phyloP scores from a whole-genome alignment of 2,797 vertebrate species.

The Hypotaenidia philippensis region DNA sequence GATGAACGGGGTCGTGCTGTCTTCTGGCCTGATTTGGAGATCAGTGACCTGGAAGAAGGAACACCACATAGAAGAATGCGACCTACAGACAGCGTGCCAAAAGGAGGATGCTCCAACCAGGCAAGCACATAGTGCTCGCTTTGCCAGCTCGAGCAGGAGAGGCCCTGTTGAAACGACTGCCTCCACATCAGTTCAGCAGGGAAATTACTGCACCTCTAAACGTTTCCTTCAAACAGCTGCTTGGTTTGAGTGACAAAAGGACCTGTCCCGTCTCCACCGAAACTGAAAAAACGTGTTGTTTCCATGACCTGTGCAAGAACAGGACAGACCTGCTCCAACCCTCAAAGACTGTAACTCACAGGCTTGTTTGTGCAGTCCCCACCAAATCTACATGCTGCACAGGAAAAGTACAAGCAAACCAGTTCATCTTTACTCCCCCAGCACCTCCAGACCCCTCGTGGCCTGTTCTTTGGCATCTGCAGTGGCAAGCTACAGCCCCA shows the following conservation, averaged over 20 bases:
- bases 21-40: constrained; percentile 33
- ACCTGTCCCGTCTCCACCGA: not conserved
- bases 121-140: not conserved
- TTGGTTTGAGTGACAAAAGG: not conserved
- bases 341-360: not conserved
- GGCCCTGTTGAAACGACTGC: not conserved
- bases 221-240: not conserved
- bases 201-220: not conserved
- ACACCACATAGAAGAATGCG: not conserved
- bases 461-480: not conserved
- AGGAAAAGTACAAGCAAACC: not conserved
- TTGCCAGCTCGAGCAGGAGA: not conserved
- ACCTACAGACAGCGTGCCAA: not conserved
- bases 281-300: not conserved
- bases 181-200: not conserved
- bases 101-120: not conserved
- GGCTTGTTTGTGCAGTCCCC: not conserved
- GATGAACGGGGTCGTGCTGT: constrained; percentile 5
- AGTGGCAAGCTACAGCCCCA: not conserved
- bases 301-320: not conserved
- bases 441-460: not conserved
- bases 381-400: not conserved
- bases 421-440: not conserved
- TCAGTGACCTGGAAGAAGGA: constrained; percentile 34
- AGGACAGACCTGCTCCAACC: not conserved